Conservation (phyloP, 2,888 invertebrate genomes). For the Neria commutata region DNA sequence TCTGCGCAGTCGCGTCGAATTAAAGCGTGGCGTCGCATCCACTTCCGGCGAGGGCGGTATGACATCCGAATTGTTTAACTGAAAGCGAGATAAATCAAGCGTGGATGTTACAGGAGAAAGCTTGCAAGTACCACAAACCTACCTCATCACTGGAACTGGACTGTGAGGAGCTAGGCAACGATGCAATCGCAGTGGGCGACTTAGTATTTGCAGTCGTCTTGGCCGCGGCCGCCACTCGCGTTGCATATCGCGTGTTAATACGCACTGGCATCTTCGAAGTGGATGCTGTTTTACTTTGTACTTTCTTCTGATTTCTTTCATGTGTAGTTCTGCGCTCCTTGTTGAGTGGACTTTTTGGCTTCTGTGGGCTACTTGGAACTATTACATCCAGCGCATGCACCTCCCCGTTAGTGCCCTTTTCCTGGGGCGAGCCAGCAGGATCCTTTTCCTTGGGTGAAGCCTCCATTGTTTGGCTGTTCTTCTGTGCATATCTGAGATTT, state of each 20-base stretch:
- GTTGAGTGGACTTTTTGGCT: no score
- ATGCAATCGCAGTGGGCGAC: neutral
- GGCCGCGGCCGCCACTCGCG: neutral
- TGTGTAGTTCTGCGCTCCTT: no score
- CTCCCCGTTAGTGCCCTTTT: neutral
- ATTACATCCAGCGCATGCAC: no score
- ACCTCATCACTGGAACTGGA: constrained; percentile 24
- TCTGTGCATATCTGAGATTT: constrained; percentile 16
- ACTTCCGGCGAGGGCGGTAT: constrained; percentile 50
- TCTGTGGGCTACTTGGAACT: neutral
- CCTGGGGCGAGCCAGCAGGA: neutral
- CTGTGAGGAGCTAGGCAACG: no score
- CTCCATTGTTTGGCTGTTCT: no score
- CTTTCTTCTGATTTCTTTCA: neutral
- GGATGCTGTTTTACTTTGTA: constrained; percentile 20
- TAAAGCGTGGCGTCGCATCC: constrained; percentile 15
- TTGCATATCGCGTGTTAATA: neutral
- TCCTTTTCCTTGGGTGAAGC: neutral
- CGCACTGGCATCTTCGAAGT: constrained; percentile 12
- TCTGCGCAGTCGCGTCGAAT: constrained; percentile 34
- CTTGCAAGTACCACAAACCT: constrained; percentile 9
- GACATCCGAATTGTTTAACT: constrained; percentile 48
- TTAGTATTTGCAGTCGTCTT: neutral
- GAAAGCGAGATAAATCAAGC: neutral
- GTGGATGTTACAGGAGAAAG: no score